A percentile compares a stretch with the other conserved stretches of the same genome.
Conservation (phyloP, 2,797 vertebrate species). For the Gymnoscopelus braueri region DNA sequence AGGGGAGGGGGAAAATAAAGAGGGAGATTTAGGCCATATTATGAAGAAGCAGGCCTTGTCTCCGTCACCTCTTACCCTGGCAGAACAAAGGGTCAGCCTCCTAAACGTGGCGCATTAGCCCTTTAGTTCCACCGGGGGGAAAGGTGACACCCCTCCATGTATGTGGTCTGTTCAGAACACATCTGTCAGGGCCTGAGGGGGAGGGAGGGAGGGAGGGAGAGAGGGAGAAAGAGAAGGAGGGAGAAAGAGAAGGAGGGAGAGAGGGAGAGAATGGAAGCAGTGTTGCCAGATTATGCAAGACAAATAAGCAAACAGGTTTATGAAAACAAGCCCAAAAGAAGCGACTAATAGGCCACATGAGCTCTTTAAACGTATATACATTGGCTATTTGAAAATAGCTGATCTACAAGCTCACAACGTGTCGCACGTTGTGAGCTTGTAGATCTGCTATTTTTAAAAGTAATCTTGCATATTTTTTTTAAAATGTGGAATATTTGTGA, state of each 20-base stretch:
- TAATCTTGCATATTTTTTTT: too few relatives aligned
- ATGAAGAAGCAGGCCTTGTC: slow-evolving; percentile 68
- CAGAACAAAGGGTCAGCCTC: slow-evolving; percentile 80
- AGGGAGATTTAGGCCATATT: slow-evolving; percentile 57
- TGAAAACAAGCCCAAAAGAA: too few relatives aligned
- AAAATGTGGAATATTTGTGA: too few relatives aligned
- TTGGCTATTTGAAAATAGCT: too few relatives aligned
- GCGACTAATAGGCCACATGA: too few relatives aligned
- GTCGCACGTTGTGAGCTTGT: too few relatives aligned
- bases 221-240: slow-evolving; percentile 49
- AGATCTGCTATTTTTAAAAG: too few relatives aligned
- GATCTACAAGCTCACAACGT: too few relatives aligned
- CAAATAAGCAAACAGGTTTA: too few relatives aligned
- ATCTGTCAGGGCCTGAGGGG: slow-evolving; percentile 92
- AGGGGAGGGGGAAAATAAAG: slow-evolving; percentile 57
- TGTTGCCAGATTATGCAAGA: too few relatives aligned
- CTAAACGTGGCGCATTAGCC: slow-evolving; percentile 92
- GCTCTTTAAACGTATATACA: too few relatives aligned
- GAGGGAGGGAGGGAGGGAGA: slow-evolving; percentile 59
- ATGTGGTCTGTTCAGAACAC: slow-evolving; percentile 96
- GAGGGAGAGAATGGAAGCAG: slow-evolving; percentile 25
- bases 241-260: slow-evolving; percentile 30
- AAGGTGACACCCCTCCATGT: slow-evolving; percentile 96
- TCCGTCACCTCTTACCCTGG: slow-evolving; percentile 71
- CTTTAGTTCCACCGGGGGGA: slow-evolving; percentile 94